A percentile compares a stretch with the other conserved stretches of the same genome.
phyloP scores from a whole-genome alignment of 2,888 invertebrate species.

The Cerastis rubricosa region DNA sequence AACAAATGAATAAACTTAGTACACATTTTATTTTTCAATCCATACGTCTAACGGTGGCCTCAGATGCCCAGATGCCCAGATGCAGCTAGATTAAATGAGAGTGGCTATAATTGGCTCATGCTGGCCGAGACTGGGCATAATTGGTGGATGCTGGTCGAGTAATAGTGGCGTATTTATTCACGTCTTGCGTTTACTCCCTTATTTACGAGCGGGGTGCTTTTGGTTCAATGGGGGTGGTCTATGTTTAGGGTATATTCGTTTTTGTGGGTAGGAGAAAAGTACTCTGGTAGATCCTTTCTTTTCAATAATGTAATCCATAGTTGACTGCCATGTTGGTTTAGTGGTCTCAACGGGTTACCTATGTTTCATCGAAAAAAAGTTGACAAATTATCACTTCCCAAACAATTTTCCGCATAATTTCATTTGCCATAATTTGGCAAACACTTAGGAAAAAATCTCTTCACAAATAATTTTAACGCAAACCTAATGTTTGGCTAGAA shows the following conservation, averaged over 20 bases:
- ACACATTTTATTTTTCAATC: constrained; percentile 62
- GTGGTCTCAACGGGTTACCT: too few relatives aligned
- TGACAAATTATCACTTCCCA: too few relatives aligned
- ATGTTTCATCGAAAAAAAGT: too few relatives aligned
- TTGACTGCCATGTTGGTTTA: too few relatives aligned
- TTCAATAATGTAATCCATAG: too few relatives aligned
- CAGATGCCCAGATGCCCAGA: constrained; percentile 82
- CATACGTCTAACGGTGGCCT: constrained; percentile 55
- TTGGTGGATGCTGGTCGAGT: constrained; percentile 76
- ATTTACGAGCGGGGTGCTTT: constrained; percentile 51
- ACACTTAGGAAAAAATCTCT: too few relatives aligned
- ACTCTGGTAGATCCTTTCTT: background rate
- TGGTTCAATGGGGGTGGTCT: constrained; percentile 23
- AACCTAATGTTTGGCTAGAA: too few relatives aligned
- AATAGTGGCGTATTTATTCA: constrained; percentile 78
- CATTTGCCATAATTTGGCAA: too few relatives aligned
- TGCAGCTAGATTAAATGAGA: constrained; percentile 78
- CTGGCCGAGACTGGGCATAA: constrained; percentile 75
- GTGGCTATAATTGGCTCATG: constrained; percentile 77
- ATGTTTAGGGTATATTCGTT: constrained; percentile 11
- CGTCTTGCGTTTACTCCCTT: constrained; percentile 69
- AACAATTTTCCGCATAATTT: too few relatives aligned
- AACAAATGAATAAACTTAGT: constrained; percentile 32
- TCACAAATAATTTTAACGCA: too few relatives aligned
- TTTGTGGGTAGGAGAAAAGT: background rate